Conservation (phyloP, 2,113 vertebrate genomes). For the Agelaius tricolor region DNA sequence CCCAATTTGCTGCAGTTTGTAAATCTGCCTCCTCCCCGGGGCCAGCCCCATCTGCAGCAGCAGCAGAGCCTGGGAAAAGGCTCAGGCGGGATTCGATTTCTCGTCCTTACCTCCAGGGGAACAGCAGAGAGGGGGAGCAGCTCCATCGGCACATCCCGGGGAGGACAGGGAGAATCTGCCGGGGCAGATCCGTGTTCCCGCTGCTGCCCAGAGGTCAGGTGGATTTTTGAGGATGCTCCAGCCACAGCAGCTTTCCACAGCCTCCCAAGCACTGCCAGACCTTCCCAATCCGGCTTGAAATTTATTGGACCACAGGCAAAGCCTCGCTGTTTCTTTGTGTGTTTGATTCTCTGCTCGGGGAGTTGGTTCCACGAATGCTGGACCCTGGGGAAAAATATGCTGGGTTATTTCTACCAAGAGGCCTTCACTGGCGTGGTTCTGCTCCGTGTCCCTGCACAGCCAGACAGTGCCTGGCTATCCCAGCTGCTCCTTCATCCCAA, state of each 20-base stretch:
- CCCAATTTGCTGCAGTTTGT: conserved; percentile 46
- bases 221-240: neutral
- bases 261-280: neutral
- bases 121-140: neutral
- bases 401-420: neutral
- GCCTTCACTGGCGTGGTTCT: neutral
- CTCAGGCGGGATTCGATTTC: neutral
- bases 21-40: conserved; percentile 37
- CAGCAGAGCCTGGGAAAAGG: neutral
- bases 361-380: neutral
- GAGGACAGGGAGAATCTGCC: neutral
- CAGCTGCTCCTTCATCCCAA: neutral
- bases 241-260: neutral
- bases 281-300: neutral
- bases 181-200: neutral
- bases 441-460: neutral
- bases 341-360: neutral
- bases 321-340: neutral
- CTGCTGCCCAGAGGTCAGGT: neutral
- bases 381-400: neutral
- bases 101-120: conserved; percentile 25
- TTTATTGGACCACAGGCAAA: neutral
- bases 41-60: conserved; percentile 33
- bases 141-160: neutral
- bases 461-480: neutral